Base-by-base conservation (phyloP, 1,140 invertebrate genomes). In the Microplitis mediator region DNA sequence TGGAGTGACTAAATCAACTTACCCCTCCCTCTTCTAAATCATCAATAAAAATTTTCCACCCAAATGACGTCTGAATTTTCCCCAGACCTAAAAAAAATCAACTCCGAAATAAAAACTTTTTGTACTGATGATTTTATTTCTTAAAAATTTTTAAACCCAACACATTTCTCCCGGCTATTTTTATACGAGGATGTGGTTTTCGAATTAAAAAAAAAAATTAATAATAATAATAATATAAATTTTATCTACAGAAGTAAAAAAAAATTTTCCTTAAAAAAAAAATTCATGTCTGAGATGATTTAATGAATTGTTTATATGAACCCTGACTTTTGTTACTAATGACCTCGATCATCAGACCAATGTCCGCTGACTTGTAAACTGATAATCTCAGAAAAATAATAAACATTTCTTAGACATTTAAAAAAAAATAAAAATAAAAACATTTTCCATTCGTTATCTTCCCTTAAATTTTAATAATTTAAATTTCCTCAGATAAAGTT, bases 271-370 rank as follows among this genome's bases (percentile, higher is more conserved):
- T 31, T 13, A 34, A 34, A 61, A 23, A 34, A 61, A 61, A 34
- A 61, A 23, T 13, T 31, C 5, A 50, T 50, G 13, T 52, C 4
- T 52, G 8, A 68, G 52, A 58, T 58, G 66, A 68, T 68, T 68
- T 68, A 68, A 13, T 68, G 52, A 9, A 68, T 67, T 45, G 64
- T 68, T 68, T 68, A 58, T 52, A 52, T 79, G 78, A 83, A 80
- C 79, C 76, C 77, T 80, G 81, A 83, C 81, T 81, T 76, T 75
- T 80, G 71, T 76, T 73, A 74, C 76, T 69, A 74, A 32, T 74
- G 76, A 77, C 75, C 74, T 69, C 74, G 73, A 50, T 74, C 65
- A 71, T 73, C n/a, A 3, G 32, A 14, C 34, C 52, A 32, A 35
- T 61, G 32, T 61, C 16, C 32, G 31, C 11, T 31, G 36, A 64